Evolutionary conservation across 2,113 vertebrate genomes (phyloP), one percentile per base, ranked within the genome.

Genomic region (Willisornis vidua): DNA sequence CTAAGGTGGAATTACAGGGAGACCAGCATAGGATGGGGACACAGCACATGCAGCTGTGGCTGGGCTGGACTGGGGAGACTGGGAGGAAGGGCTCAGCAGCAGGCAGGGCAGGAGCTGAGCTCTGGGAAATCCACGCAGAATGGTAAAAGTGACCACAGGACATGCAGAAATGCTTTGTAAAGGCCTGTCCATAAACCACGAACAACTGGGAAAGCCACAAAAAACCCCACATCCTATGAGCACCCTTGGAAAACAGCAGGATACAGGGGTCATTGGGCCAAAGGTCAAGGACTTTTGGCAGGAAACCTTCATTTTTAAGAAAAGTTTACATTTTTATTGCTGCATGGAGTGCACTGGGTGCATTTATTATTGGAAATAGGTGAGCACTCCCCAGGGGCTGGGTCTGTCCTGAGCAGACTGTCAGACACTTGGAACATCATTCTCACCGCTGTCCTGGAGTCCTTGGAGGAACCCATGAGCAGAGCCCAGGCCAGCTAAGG

Each of bases 91-190:
- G 29, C 41, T 72, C 62, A 61, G 24, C 3, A 20, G 25, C 28
- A 59, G 58, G 18, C 48, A 71, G 35, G 57, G 26, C 17, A 39
- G 54, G 62, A 68, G 43, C 43, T 82, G 48, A 68, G 14, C 23
- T 31, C 37, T 41, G 12, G 41, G 23, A 80, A 92, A 76, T 29
- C 58, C 79, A 37, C 20, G 3, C 7, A 29, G 67, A 66, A 48
- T 6, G 24, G 14, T 20, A 41, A 16, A 28, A 62, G 58, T 23
- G 35, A 31, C 19, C 48, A 39, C 45, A 66, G 73, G 43, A 28
- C 9, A 13, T 19, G 35, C 72, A 48, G 35, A 16, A 41, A 3
- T 25, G 46, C 5, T n/a, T 51, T 0, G 0, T 9, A 66, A 48
- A 29, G 63, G 11, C 52, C 52, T 1, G 6, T 13, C 51, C 48